Percentiles rank a stretch among this genome's conserved stretches.
Evolutionary conservation across 2,888 invertebrate species (phyloP).

Genomic region (Periphyllus acericola): DNA sequence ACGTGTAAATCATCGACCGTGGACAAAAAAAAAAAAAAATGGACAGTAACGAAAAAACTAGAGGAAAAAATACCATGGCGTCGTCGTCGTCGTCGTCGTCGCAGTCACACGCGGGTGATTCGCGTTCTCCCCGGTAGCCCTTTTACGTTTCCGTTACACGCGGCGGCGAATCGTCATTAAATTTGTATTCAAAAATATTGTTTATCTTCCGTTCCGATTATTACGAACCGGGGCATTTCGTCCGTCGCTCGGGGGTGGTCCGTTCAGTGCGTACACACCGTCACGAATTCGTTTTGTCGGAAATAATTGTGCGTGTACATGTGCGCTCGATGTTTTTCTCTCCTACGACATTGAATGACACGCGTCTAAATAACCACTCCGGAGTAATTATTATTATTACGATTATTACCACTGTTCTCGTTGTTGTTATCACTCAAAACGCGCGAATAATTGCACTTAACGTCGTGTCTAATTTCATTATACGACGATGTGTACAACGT

Average conservation of each 20-base stretch:
- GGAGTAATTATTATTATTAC: neutral
- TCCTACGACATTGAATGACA: neutral
- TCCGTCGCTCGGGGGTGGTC: neutral
- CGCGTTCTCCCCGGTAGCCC: slow-evolving; percentile 25
- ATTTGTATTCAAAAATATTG: slow-evolving; percentile 18
- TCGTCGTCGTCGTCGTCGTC: slow-evolving; percentile 10
- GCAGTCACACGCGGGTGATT: slow-evolving; percentile 46
- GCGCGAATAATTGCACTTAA: neutral
- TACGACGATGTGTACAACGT: neutral
- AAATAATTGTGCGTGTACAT: neutral
- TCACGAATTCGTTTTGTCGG: neutral
- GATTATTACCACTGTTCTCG: neutral
- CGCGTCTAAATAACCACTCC: neutral
- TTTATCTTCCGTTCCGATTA: slow-evolving; percentile 21
- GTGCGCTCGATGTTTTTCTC: neutral
- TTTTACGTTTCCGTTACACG: slow-evolving; percentile 36
- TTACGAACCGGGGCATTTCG: neutral
- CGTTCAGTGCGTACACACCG: neutral
- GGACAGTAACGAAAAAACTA: slow-evolving; percentile 10
- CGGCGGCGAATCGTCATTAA: neutral
- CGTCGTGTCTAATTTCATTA: neutral
- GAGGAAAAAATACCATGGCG: neutral
- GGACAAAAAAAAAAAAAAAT: slow-evolving; percentile 37
- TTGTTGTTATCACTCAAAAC: neutral
- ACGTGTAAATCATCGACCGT: slow-evolving; percentile 45